Evolutionary conservation across 2,113 vertebrate species (phyloP).

Genomic region (Hypanus sabinus): DNA sequence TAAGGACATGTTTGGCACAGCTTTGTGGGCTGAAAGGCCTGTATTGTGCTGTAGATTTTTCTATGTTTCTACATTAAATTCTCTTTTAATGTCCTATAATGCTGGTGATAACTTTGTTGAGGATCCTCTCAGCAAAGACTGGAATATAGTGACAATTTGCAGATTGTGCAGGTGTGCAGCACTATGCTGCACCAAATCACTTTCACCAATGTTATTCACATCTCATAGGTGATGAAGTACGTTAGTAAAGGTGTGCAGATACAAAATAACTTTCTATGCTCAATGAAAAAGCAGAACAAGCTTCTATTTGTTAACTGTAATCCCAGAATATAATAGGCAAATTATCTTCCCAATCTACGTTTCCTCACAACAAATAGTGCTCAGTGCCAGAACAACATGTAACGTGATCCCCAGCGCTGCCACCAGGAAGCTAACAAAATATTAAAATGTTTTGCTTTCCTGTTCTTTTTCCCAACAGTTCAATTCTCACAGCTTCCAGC

Average conservation of each 20-base stretch:
- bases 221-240: background rate
- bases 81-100: background rate
- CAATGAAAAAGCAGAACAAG: background rate
- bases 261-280: background rate
- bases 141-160: background rate
- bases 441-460: background rate
- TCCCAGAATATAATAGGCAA: background rate
- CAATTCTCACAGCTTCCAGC: background rate
- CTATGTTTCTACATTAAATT: too few species aligned
- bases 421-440: background rate
- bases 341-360: background rate
- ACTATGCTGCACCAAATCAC: background rate
- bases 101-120: background rate
- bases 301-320: background rate
- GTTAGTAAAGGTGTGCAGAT: background rate
- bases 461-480: background rate
- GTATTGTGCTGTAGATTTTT: too few species aligned
- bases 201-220: background rate
- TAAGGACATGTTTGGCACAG: too few species aligned
- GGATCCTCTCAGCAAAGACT: background rate
- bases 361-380: background rate
- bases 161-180: background rate
- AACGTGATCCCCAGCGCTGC: background rate
- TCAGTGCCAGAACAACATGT: background rate
- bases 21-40: too few species aligned